Evolutionary conservation across 2,113 vertebrate genomes (phyloP).

Genomic region (Micronisus gabar): DNA sequence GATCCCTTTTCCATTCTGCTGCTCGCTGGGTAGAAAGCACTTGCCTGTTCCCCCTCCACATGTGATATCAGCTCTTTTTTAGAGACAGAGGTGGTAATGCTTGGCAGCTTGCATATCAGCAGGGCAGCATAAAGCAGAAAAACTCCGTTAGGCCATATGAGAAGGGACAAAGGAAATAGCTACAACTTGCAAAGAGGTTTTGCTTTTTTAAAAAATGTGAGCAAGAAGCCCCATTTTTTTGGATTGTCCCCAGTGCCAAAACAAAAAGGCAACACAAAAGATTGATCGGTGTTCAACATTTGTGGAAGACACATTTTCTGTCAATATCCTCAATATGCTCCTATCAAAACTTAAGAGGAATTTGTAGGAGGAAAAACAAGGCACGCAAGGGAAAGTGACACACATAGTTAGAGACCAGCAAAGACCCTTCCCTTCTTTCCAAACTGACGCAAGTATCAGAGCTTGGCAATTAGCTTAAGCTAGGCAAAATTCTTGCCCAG

Average conservation of each 20-base stretch:
- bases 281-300: neutral
- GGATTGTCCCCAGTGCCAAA: neutral
- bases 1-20: constrained; percentile 45
- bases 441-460: neutral
- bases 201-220: neutral
- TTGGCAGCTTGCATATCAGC: constrained; percentile 36
- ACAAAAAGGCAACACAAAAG: neutral
- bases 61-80: neutral
- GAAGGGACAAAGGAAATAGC: neutral
- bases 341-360: neutral
- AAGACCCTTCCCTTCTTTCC: neutral
- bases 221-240: neutral
- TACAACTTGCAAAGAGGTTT: neutral
- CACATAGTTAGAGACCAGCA: neutral
- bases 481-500: neutral
- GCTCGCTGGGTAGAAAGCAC: constrained; percentile 25
- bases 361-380: neutral
- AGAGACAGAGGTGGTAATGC: neutral
- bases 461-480: neutral
- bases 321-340: neutral
- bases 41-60: constrained; percentile 14
- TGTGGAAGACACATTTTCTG: neutral
- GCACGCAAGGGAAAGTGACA: neutral
- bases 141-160: neutral
- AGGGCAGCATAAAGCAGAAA: constrained; percentile 17